A percentile compares a stretch with the other conserved stretches of the same genome.
These are phyloP conservation scores for Idaea aversata DNA, from an alignment of 2,888 invertebrate genomes.

Conservation along the genomic window DNA sequence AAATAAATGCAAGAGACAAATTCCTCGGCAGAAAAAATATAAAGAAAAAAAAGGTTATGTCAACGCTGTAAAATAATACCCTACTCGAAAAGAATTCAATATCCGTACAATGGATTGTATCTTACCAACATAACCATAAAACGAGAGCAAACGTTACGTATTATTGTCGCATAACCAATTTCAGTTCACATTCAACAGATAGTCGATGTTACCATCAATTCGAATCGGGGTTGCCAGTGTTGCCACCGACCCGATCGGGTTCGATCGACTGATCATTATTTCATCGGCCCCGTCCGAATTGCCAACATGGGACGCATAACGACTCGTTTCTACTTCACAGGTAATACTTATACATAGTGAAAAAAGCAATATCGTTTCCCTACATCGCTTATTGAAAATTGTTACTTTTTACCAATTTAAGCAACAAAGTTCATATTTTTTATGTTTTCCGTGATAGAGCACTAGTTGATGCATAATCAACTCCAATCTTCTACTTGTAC, in stretches of 20 bases:
- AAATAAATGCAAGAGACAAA: too few species aligned
- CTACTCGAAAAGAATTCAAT: background rate
- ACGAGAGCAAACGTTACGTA: constrained; percentile 20
- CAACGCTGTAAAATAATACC: constrained; percentile 15
- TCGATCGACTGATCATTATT: constrained; percentile 60
- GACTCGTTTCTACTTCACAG: constrained; percentile 42
- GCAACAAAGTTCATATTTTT: background rate
- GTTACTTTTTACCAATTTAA: constrained; percentile 34
- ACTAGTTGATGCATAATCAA: too few species aligned
- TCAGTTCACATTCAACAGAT: constrained; percentile 56
- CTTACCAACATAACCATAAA: constrained; percentile 15
- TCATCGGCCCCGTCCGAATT: constrained; percentile 55
- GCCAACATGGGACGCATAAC: constrained; percentile 58
- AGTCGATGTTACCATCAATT: constrained; percentile 54
- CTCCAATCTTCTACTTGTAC: too few species aligned
- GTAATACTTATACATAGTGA: constrained; percentile 33
- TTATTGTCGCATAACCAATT: constrained; percentile 31
- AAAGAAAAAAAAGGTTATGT: background rate
- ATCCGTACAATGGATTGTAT: background rate
- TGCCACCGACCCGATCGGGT: constrained; percentile 21
- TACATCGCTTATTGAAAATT: constrained; percentile 45
- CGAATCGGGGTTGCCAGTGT: constrained; percentile 11
- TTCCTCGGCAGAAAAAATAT: background rate
- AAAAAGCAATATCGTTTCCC: constrained; percentile 42
- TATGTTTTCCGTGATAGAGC: background rate